Evolutionary conservation across 1,140 invertebrate species (phyloP).

Genomic region (Yoshiicerus persimilis): DNA sequence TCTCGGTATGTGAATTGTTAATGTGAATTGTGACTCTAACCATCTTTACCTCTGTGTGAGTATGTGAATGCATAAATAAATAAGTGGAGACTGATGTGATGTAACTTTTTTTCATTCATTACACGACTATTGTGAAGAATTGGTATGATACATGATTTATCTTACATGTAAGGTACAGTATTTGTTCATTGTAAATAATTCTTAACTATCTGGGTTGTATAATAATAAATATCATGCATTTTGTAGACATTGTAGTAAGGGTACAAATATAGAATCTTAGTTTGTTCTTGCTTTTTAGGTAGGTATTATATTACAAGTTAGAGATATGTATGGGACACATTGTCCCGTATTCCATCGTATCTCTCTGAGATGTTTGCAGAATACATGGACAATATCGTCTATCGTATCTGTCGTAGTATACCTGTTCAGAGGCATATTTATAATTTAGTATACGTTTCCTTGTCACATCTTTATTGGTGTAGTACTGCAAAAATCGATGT

Average conservation of each 20-base stretch:
- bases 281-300: background rate
- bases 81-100: background rate
- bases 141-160: constrained; percentile 2
- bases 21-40: background rate
- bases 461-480: too few relatives aligned
- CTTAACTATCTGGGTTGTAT: too few relatives aligned
- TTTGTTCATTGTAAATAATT: background rate
- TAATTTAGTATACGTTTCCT: too few relatives aligned
- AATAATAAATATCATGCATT: too few relatives aligned
- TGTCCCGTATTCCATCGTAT: too few relatives aligned
- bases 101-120: constrained; percentile 8
- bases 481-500: too few relatives aligned
- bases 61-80: constrained; percentile 20
- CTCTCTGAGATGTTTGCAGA: too few relatives aligned
- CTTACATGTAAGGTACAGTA: background rate
- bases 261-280: background rate
- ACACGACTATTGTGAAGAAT: constrained; percentile 16
- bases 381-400: too few relatives aligned
- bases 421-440: too few relatives aligned
- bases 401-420: too few relatives aligned
- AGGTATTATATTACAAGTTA: background rate
- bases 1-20: background rate
- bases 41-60: background rate
- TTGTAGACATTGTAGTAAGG: too few relatives aligned
- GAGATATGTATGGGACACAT: background rate